A percentile compares a stretch with the other conserved stretches of the same genome.
Evolutionary conservation across 1,140 invertebrate species (phyloP).

Genomic region (Heliconius congener): DNA sequence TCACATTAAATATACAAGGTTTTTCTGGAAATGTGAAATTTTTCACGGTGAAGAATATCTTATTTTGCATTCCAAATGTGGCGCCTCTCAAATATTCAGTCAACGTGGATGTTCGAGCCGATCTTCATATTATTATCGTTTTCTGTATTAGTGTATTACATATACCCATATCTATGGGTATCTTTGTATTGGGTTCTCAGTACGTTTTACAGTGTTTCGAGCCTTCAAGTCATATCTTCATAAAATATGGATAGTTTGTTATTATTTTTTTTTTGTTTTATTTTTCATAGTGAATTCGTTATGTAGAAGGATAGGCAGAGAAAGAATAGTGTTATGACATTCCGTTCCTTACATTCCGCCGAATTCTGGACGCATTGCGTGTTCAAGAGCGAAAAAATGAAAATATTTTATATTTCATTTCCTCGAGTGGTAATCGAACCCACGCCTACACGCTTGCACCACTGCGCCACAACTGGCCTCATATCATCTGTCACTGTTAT

Average conservation of each 20-base stretch:
- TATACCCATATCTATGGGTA: background rate
- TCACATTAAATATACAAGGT: constrained; percentile 19
- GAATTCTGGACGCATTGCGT: too few species aligned
- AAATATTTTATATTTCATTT: too few species aligned
- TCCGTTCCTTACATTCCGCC: too few species aligned
- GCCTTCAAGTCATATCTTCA: background rate
- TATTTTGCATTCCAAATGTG: constrained; percentile 27
- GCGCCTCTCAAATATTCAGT: constrained; percentile 28
- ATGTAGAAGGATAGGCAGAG: too few species aligned
- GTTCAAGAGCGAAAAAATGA: too few species aligned
- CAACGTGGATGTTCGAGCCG: constrained; percentile 28
- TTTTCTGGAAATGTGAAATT: constrained; percentile 10
- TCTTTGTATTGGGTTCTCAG: background rate
- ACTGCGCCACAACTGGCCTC: too few species aligned
- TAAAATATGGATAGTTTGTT: background rate
- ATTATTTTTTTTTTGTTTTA: background rate
- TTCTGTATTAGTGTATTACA: background rate
- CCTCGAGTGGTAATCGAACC: too few species aligned
- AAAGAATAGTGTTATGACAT: too few species aligned
- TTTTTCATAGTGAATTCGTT: background rate
- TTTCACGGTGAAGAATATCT: constrained; percentile 22
- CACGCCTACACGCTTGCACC: too few species aligned
- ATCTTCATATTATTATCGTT: constrained; percentile 33
- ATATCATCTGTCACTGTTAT: too few species aligned
- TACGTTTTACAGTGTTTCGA: background rate